Conservation (phyloP, 2,888 invertebrate genomes). For the Andrena hattorfiana region DNA sequence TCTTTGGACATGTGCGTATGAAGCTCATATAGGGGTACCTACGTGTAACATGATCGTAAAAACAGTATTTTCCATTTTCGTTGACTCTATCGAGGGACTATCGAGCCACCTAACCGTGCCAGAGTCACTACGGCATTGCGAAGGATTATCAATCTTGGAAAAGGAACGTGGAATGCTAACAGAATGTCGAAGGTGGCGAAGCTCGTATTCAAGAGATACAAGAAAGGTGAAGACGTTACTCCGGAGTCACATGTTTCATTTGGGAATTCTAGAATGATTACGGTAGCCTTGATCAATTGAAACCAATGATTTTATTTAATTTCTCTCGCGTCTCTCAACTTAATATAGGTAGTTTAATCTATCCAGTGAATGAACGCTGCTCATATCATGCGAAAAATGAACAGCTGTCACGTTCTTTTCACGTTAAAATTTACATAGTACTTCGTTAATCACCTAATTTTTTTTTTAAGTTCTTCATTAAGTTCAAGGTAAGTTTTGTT, state of each 20-base stretch:
- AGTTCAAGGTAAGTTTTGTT: too few species aligned
- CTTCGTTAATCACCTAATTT: too few species aligned
- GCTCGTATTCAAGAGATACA: background rate
- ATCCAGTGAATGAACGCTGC: too few species aligned
- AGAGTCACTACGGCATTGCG: background rate
- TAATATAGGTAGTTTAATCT: too few species aligned
- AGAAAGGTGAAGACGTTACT: background rate
- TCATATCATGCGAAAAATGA: too few species aligned
- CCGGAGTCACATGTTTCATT: background rate
- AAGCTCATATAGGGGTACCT: background rate
- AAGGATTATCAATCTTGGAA: background rate
- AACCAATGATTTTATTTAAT: too few species aligned
- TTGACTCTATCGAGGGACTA: background rate
- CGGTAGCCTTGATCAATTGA: too few species aligned
- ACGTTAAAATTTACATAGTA: too few species aligned
- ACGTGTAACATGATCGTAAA: background rate
- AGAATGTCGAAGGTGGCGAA: background rate
- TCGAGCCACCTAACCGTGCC: background rate
- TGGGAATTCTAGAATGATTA: too few species aligned
- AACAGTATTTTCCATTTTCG: background rate
- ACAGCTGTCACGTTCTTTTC: too few species aligned
- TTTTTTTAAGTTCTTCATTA: too few species aligned
- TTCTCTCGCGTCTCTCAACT: too few species aligned
- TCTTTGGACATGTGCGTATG: slow-evolving; percentile 10
- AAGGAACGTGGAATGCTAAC: background rate